Evolutionary conservation across 2,888 invertebrate genomes (phyloP).

Genomic region (Rhamphomyia laevipes): DNA sequence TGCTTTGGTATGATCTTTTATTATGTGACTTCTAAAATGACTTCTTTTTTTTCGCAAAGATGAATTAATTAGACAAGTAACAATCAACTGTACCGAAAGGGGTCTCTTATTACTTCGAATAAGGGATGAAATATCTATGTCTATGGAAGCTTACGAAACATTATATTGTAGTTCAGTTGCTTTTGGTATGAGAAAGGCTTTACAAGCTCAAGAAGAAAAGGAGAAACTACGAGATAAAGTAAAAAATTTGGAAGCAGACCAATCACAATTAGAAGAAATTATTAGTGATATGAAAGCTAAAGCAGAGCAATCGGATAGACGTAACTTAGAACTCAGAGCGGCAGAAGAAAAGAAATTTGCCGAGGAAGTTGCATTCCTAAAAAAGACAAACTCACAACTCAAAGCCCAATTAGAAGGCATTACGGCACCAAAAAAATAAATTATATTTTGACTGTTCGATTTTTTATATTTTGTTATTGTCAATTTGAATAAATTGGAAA

Average conservation of each 20-base stretch:
- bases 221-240: constrained; percentile 67
- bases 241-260: constrained; percentile 48
- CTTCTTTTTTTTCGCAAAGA: constrained; percentile 26
- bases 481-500: no score
- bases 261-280: constrained; percentile 35
- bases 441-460: neutral
- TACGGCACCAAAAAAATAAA: constrained; percentile 83
- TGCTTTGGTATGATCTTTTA: constrained; percentile 53
- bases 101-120: constrained; percentile 86
- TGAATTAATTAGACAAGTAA: constrained; percentile 86
- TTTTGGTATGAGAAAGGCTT: constrained; percentile 95
- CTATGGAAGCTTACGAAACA: constrained; percentile 92
- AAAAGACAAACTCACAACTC: constrained; percentile 86
- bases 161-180: constrained; percentile 95
- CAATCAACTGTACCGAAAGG: constrained; percentile 92
- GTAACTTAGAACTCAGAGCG: constrained; percentile 68
- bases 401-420: constrained; percentile 92
- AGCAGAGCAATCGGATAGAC: constrained; percentile 71
- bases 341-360: constrained; percentile 87
- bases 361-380: constrained; percentile 84
- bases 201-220: constrained; percentile 65
- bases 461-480: neutral
- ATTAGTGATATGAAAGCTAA: constrained; percentile 52
- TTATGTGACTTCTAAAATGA: no score
- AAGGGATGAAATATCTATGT: constrained; percentile 92